Conservation (phyloP, 2,888 invertebrate species). For the Drosophila kambysellisi region DNA sequence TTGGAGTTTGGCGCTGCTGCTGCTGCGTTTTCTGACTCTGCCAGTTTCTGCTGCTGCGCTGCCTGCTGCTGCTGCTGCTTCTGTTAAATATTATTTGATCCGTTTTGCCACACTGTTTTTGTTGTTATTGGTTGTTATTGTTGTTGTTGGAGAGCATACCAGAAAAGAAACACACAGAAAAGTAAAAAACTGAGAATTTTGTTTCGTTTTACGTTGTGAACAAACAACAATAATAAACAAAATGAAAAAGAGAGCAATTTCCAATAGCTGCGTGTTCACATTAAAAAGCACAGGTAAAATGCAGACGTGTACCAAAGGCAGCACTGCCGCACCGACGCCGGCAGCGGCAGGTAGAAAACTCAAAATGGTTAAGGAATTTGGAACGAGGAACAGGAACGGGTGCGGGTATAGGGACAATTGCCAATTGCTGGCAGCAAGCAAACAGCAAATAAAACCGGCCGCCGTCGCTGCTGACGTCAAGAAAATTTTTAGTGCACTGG, state of each 20-base stretch:
- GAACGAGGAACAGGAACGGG: conserved; percentile 27
- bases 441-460: conserved; percentile 45
- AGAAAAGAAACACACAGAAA: conserved; percentile 22
- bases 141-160: conserved; percentile 20
- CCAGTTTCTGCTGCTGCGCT: conserved; percentile 77
- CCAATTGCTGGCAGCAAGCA: conserved; percentile 16
- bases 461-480: conserved; percentile 53
- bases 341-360: conserved; percentile 58
- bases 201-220: conserved; percentile 45
- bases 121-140: conserved; percentile 24
- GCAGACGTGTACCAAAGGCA: conserved; percentile 56
- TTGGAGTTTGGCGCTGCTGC: conserved; percentile 80
- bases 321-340: conserved; percentile 22
- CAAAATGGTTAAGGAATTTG: conserved; percentile 34
- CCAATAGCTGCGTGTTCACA: conserved; percentile 48
- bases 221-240: conserved; percentile 21
- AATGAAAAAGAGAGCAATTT: conserved; percentile 49
- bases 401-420: conserved; percentile 35
- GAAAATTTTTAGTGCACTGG: conserved; percentile 62
- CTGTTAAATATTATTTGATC: conserved; percentile 38
- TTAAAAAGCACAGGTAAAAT: conserved; percentile 52
- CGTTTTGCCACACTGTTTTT: conserved; percentile 62
- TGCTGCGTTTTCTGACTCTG: conserved; percentile 82
- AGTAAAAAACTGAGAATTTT: conserved; percentile 49
- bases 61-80: conserved; percentile 48